phyloP scores from a whole-genome alignment of 2,797 vertebrate genomes.

The Esox masquinongy region DNA sequence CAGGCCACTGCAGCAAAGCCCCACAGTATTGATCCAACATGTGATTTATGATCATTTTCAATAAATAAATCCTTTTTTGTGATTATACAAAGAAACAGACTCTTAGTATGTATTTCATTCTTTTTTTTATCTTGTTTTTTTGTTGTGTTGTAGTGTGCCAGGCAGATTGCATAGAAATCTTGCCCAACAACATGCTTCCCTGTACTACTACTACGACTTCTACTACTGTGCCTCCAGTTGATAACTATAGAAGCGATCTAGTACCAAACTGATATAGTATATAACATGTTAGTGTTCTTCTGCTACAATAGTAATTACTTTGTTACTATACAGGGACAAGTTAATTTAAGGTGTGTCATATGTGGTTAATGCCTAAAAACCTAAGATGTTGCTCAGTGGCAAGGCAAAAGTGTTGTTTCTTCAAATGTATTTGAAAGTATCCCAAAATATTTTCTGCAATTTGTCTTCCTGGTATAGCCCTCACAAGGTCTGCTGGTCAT shows the following conservation, averaged over 20 bases:
- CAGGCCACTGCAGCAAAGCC: constrained; percentile 85
- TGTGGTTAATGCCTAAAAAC: background rate
- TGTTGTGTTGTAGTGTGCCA: constrained; percentile 65
- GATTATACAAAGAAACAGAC: constrained; percentile 90
- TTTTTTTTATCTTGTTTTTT: constrained; percentile 78
- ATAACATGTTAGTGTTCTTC: background rate
- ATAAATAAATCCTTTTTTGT: constrained; percentile 89
- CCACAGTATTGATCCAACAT: constrained; percentile 85
- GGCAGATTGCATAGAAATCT: background rate
- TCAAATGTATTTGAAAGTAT: constrained; percentile 10
- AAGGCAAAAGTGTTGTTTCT: background rate
- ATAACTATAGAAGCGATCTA: background rate
- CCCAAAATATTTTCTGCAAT: constrained; percentile 2
- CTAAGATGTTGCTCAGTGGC: background rate
- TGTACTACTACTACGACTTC: too few relatives aligned
- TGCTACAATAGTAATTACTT: background rate
- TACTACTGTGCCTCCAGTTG: background rate
- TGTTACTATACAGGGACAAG: background rate
- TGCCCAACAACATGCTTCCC: constrained; percentile 40
- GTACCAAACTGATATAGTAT: background rate
- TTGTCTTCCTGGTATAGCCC: background rate
- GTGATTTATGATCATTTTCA: constrained; percentile 98
- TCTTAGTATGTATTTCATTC: constrained; percentile 78
- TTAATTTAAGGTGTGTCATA: background rate
- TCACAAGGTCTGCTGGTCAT: background rate